These are phyloP conservation scores for Antennarius striatus DNA, from an alignment of 2,113 vertebrate genomes.

Conservation along the genomic window DNA sequence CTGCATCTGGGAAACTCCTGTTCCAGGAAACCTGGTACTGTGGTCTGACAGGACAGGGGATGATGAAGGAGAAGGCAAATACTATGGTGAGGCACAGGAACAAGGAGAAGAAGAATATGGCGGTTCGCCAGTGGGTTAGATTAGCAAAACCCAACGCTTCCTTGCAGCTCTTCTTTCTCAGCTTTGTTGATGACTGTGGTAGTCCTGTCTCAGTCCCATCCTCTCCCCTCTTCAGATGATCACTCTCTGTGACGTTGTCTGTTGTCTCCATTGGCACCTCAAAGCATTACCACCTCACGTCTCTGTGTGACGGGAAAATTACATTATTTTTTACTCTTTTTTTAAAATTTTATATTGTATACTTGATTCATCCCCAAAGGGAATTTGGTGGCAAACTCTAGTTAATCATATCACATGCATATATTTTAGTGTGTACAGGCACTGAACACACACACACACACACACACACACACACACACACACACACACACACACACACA, in stretches of 20 bases:
- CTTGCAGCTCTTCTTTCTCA: conserved; percentile 60
- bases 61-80: conserved; percentile 92
- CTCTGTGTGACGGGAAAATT: conserved; percentile 7
- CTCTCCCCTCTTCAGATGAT: conserved; percentile 85
- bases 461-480: too few relatives aligned
- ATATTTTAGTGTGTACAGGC: too few relatives aligned
- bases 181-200: conserved; percentile 32
- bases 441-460: too few relatives aligned
- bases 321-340: background rate
- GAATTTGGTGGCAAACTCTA: too few relatives aligned
- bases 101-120: conserved; percentile 86
- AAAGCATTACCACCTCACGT: conserved; percentile 39
- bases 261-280: conserved; percentile 76
- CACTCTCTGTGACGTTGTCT: conserved; percentile 81
- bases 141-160: conserved; percentile 64
- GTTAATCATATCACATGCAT: too few relatives aligned
- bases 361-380: too few relatives aligned
- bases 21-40: conserved; percentile 81
- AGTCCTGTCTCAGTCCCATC: conserved; percentile 61
- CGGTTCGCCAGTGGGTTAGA: conserved; percentile 85
- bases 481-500: too few relatives aligned
- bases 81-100: conserved; percentile 88
- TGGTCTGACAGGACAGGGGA: conserved; percentile 90
- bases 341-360: background rate
- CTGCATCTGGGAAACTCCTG: conserved; percentile 73